Evolutionary conservation across 2,888 invertebrate genomes (phyloP), one percentile per base, ranked within the genome.

Genomic region (Ligdia adustata): DNA sequence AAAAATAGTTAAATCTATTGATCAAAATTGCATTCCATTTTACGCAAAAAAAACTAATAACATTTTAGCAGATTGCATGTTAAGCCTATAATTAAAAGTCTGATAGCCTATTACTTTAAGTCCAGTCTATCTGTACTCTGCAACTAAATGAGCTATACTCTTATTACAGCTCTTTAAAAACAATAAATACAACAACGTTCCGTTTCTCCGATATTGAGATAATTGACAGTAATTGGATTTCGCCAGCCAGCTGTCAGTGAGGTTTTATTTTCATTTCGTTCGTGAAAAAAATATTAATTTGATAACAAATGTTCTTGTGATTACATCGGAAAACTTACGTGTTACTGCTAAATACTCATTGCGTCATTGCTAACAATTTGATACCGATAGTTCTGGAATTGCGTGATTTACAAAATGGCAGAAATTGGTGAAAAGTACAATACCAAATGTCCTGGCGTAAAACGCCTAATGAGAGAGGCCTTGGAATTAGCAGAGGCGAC

Each of bases 391-490:
- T 39, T 41, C 24, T 9, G 18, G 16, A 31, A 31, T 15, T 18
- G 35, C 11, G 28, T 9, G 20, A 11, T 4, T 20, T 69, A 61
- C 26, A 70, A 62, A 15, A 84, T 86, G 84, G 82, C 79, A 50
- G 87, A 88, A 55, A 85, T 89, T 57, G 76, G 78, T 58, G 89
- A 90, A 65, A 89, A 84, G 65, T 91, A 91, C 57, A 90, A 91
- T 52, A 90, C 80, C 41, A 91, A 90, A 75, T 90, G 91, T 69
- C 91, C 91, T 95, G 98, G 98, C 74, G 98, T 98, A 2, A 98
- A 98, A 84, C 92, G 98, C 39, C 90, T 98, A 62, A 97, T 98
- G 97, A 92, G 95, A 71, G 98, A 98, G 85, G 98, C 98, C 5
- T 86, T 92, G 62, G 98, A 99, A 81, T 85, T 98, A 55, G 92